These are phyloP conservation scores for Montipora efflorescens DNA, from an alignment of 64 coral and sea anemone species.

Conservation along the genomic window DNA sequence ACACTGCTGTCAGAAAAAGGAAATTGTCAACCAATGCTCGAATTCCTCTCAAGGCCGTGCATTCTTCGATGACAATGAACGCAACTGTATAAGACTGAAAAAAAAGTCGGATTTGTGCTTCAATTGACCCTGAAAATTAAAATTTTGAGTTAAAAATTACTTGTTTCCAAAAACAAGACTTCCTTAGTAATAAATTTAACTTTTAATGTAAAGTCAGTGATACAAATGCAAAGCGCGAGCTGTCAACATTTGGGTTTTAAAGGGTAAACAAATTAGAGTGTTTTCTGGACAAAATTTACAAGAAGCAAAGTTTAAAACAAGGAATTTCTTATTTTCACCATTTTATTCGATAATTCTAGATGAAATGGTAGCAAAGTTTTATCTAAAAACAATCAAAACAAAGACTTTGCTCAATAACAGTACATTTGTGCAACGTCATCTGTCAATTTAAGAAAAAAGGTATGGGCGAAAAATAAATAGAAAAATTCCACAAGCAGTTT, in stretches of 20 bases:
- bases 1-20: not conserved
- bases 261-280: too few species aligned
- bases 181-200: slow-evolving; percentile 29
- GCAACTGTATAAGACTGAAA: too few species aligned
- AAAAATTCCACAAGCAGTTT: not conserved
- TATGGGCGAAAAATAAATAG: not conserved
- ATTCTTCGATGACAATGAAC: too few species aligned
- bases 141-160: not conserved
- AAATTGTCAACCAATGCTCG: not conserved
- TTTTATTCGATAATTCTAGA: too few species aligned
- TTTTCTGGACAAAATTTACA: not conserved
- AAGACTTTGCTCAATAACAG: not conserved
- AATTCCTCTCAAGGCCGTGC: not conserved
- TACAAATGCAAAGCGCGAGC: not conserved
- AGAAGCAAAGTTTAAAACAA: not conserved
- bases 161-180: slow-evolving; percentile 20
- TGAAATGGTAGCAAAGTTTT: too few species aligned
- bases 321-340: not conserved
- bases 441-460: not conserved
- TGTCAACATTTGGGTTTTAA: not conserved
- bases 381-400: too few species aligned
- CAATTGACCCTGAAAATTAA: not conserved
- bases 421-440: not conserved
- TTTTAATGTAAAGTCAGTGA: too few species aligned
- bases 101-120: not conserved